Base-by-base conservation (phyloP, 2,888 invertebrate genomes). In the Calliopum simillimum region DNA sequence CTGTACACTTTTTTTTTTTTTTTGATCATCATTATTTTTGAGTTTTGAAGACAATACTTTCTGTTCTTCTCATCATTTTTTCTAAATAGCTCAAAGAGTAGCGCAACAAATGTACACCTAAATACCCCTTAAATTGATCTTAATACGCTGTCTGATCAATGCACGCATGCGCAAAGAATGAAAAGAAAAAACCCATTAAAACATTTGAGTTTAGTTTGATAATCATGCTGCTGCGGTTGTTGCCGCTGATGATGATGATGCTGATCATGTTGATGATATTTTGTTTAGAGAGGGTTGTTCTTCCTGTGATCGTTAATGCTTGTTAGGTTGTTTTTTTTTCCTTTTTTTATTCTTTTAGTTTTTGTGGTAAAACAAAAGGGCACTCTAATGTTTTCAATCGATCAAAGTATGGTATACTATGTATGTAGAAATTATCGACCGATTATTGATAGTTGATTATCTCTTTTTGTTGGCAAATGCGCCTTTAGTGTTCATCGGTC, bases 101-200 rank as follows among this genome's bases (percentile, higher is more conserved):
- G 61, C 61, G 61, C 33, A 33, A 8, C 33, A 33, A 33, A 33
- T 33, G 8, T 33, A 8, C 51, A 16, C 14, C 61, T 61, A 61
- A 61, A 61, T 61, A 61, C 61, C 61, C 41, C 43, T 61, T 61
- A 61, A 61, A 61, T 61, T 61, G 61, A 61, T 61, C 61, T 41
- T 61, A 41, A 43, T 41, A 41, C 61, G 5, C 19, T 44, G 46
- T 25, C 55, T 21, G 55, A 56, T 56, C 55, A 14, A 23, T 23
- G 23, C 14, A 12, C 21, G 14, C 13, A 56, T 56, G 25, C 23
- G 6, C 14, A 49, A 5, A 11, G 49, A 47, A n/a, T n/a, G n/a
- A n/a, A n/a, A n/a, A 33, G n/a, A 16, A 19, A 23, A 56, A 56
- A 56, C 55, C 55, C 55, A 56, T 56, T 56, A 56, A 56, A 56